Percentiles rank a stretch among this genome's conserved stretches.
These are phyloP conservation scores for Epinotia nisella DNA, from an alignment of 2,888 invertebrate genomes.

Conservation along the genomic window DNA sequence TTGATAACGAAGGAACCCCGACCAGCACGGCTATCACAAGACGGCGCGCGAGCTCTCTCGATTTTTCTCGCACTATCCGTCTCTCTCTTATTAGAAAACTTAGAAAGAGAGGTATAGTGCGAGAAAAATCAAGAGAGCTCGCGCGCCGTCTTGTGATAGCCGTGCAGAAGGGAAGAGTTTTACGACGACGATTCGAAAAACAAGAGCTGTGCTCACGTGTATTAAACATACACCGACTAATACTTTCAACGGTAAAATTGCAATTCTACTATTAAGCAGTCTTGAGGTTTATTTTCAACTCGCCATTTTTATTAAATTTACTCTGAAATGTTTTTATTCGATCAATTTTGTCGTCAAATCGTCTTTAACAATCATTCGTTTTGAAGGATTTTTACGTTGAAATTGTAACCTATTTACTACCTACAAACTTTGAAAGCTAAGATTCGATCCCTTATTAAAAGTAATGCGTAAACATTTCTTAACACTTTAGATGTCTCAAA, in stretches of 20 bases:
- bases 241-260: background rate
- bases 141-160: too few relatives aligned
- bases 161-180: too few relatives aligned
- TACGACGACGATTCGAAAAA: slow-evolving; percentile 21
- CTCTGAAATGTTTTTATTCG: too few relatives aligned
- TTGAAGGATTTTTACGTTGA: background rate
- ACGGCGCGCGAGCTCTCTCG: too few relatives aligned
- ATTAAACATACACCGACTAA: background rate
- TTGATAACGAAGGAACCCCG: slow-evolving; percentile 52
- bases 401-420: background rate
- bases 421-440: background rate
- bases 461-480: background rate
- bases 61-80: too few relatives aligned
- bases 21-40: too few relatives aligned
- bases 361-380: too few relatives aligned
- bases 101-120: too few relatives aligned
- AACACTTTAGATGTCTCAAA: background rate
- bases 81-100: too few relatives aligned
- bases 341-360: too few relatives aligned
- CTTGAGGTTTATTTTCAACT: background rate
- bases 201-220: background rate
- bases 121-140: too few relatives aligned
- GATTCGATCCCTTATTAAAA: background rate
- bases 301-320: background rate
- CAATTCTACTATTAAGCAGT: background rate